Conservation (phyloP, 1,140 invertebrate species). For the Megalonaias nervosa region DNA sequence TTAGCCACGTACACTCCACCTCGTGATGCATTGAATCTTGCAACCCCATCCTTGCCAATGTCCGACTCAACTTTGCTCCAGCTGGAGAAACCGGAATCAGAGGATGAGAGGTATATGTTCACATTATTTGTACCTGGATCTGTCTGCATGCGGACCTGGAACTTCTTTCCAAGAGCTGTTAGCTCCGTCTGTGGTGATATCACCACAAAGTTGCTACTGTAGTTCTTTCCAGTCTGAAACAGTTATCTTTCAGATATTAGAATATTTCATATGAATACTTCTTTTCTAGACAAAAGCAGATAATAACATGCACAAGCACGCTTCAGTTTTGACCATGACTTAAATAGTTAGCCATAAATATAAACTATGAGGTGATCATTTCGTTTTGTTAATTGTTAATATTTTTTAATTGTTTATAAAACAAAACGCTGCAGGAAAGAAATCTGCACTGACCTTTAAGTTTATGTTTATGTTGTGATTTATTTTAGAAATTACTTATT, state of each 20-base stretch:
- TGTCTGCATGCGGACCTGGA: constrained; percentile 47
- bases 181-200: constrained; percentile 52
- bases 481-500: too few species aligned
- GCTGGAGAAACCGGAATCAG: constrained; percentile 44
- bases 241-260: neutral
- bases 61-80: constrained; percentile 56
- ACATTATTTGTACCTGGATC: constrained; percentile 38
- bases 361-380: too few species aligned
- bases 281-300: neutral
- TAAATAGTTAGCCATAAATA: neutral
- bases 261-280: neutral
- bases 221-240: constrained; percentile 61
- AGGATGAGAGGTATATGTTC: constrained; percentile 50
- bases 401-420: too few species aligned
- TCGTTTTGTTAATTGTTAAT: too few species aligned
- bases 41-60: constrained; percentile 41
- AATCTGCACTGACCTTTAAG: too few species aligned
- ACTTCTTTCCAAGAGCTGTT: constrained; percentile 34
- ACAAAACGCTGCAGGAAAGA: too few species aligned
- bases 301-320: neutral
- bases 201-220: constrained; percentile 62
- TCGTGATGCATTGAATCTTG: constrained; percentile 46
- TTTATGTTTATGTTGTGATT: too few species aligned
- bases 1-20: constrained; percentile 63
- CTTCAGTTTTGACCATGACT: neutral